phyloP scores from a whole-genome alignment of 2,888 invertebrate species.

The Capitulum mitella region DNA sequence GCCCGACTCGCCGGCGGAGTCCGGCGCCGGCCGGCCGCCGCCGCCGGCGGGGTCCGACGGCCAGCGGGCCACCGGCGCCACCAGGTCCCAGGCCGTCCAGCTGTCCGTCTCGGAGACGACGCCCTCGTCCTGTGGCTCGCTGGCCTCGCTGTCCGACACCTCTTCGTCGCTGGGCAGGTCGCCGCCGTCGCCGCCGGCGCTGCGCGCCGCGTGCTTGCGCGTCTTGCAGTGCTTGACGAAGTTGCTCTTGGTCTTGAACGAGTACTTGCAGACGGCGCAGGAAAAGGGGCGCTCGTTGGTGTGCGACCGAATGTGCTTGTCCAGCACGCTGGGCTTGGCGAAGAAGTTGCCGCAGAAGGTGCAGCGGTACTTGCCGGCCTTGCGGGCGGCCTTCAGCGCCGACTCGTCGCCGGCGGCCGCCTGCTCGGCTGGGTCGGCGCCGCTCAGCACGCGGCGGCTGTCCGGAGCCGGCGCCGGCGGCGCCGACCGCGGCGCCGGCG shows the following conservation, averaged over 20 bases:
- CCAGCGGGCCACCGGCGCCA: neutral
- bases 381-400: conserved; percentile 4
- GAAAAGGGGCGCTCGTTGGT: conserved; percentile 35
- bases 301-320: conserved; percentile 36
- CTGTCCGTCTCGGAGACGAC: conserved; percentile 1
- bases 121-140: conserved; percentile 4
- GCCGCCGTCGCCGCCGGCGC: conserved; percentile 28
- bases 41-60: neutral
- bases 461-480: neutral
- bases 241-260: conserved; percentile 37
- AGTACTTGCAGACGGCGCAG: conserved; percentile 34
- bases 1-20: neutral
- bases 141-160: neutral
- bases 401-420: neutral
- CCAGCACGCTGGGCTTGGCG: conserved; percentile 36
- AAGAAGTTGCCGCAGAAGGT: conserved; percentile 35
- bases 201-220: conserved; percentile 29
- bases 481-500: neutral
- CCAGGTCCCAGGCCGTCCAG: neutral
- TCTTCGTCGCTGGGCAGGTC: conserved; percentile 25
- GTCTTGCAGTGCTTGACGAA: conserved; percentile 35
- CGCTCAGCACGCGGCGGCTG: neutral
- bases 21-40: too few species aligned
- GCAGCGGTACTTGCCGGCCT: conserved; percentile 34
- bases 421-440: neutral